Percentiles rank a stretch among this genome's conserved stretches.
phyloP scores from a whole-genome alignment of 2,113 vertebrate species.

The Leucosticte australis region DNA sequence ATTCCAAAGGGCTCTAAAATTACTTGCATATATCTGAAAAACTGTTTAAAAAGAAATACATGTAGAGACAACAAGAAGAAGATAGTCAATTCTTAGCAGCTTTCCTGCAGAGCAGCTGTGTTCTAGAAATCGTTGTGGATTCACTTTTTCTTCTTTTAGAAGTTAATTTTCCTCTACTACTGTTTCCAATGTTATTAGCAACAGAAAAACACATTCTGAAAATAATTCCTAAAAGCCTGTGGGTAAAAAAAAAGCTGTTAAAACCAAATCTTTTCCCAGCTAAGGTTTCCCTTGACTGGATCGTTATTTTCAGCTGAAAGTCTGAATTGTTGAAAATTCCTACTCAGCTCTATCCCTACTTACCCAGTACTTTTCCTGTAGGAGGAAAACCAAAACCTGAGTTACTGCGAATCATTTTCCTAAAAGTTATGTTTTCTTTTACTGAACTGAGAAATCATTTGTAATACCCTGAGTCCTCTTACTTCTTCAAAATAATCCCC shows the following conservation, averaged over 20 bases:
- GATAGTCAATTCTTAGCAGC: neutral
- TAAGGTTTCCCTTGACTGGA: neutral
- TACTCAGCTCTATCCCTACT: constrained; percentile 3
- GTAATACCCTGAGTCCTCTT: constrained; percentile 1
- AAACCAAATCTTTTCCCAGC: constrained; percentile 3
- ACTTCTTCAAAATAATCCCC: constrained; percentile 42
- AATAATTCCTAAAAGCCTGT: neutral
- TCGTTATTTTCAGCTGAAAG: constrained; percentile 43
- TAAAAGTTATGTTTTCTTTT: constrained; percentile 53
- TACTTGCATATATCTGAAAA: neutral
- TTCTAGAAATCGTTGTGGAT: neutral
- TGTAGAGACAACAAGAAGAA: neutral
- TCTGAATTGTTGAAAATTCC: constrained; percentile 48
- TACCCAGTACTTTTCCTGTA: constrained; percentile 45
- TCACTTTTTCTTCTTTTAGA: neutral
- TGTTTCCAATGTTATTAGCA: neutral
- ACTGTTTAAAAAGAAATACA: neutral
- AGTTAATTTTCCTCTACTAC: neutral
- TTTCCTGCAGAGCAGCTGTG: neutral
- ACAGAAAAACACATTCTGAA: neutral
- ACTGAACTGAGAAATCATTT: constrained; percentile 52
- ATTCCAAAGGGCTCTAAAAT: neutral
- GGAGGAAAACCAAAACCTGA: constrained; percentile 46
- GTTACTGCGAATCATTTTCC: constrained; percentile 36
- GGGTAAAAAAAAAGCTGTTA: neutral